phyloP scores from a whole-genome alignment of 2,888 invertebrate genomes.

The Heteromyza rotundicornis region DNA sequence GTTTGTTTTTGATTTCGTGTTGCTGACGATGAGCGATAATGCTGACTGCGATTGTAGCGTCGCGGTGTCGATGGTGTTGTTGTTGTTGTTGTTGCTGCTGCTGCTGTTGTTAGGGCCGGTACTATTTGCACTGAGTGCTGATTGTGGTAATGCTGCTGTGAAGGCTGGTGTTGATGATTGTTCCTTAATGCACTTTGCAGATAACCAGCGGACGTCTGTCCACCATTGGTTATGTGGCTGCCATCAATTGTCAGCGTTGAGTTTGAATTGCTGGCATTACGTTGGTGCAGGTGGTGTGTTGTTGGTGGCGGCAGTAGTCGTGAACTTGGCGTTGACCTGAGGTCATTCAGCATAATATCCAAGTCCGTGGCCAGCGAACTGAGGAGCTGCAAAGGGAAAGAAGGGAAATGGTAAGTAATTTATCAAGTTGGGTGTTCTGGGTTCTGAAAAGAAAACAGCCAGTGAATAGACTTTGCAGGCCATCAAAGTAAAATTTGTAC shows the following conservation, averaged over 20 bases:
- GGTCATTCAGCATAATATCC: constrained; percentile 84
- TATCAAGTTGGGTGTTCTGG: no score
- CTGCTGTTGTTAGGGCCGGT: constrained; percentile 23
- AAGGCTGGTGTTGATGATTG: constrained; percentile 37
- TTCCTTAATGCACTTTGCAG: constrained; percentile 35
- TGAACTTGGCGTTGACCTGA: constrained; percentile 71
- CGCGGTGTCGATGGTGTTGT: constrained; percentile 25
- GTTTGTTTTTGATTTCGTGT: constrained; percentile 26
- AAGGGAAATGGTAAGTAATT: constrained; percentile 5
- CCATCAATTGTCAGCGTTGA: constrained; percentile 26
- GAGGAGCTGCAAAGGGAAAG: constrained; percentile 71
- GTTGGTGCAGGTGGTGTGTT: constrained; percentile 27
- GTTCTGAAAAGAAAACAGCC: no score
- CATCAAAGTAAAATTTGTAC: no score
- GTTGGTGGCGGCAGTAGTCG: constrained; percentile 37
- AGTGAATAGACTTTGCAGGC: no score
- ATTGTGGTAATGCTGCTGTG: constrained; percentile 28
- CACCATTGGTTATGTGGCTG: constrained; percentile 5
- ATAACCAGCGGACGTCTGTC: constrained; percentile 38
- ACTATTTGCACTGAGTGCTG: constrained; percentile 34
- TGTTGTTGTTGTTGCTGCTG: constrained; percentile 15
- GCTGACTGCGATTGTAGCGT: constrained; percentile 23
- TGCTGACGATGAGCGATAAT: constrained; percentile 31
- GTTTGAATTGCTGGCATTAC: constrained; percentile 20
- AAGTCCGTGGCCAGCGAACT: constrained; percentile 82